Evolutionary conservation across 2,113 vertebrate genomes (phyloP), one percentile per base, ranked within the genome.

Genomic region (Pristiophorus japonicus): DNA sequence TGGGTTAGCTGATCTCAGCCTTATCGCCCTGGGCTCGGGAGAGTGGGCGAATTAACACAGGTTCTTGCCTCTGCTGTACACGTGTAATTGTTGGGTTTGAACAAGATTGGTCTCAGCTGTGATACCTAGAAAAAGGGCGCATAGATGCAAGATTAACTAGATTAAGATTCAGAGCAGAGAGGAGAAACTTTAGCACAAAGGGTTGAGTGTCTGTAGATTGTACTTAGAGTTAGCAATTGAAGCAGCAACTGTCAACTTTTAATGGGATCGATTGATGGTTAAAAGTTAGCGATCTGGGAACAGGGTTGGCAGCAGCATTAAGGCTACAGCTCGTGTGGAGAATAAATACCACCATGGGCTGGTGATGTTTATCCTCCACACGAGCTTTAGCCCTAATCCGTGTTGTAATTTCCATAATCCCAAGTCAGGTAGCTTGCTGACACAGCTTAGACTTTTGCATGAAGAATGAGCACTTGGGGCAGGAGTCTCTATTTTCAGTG

Each of bases 21-120:
- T 65, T 10, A 59, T 18, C 14, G 14, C 14, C 63, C 18, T 65
- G 63, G 16, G 63, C 63, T 65, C 18, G 63, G 14, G 14, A 20
- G 63, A 65, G 18, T 0, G 3, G 59, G 2, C 16, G 63, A 65
- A 65, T 65, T 65, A 59, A 59, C 59, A 59, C 5, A 59, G 10
- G 59, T 59, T 59, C 59, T 59, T 8, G 20, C 63, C 63, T 88
- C 95, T 59, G 70, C 95, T 96, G 95, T 96, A 96, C 96, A 96
- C 96, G 96, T 96, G 95, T 95, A 95, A 95, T 96, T 96, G 93
- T 95, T 22, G 2, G 95, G 96, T 95, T 95, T 94, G 94, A 96
- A 96, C 84, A 96, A 96, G 95, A 85, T 95, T 96, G 2, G 63
- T 18, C 63, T 65, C 63, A 18, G 14, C 18, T 65, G 63, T 20